A percentile compares a stretch with the other conserved stretches of the same genome.
phyloP scores from a whole-genome alignment of 2,113 vertebrate genomes.

The Puffinus mauretanicus region DNA sequence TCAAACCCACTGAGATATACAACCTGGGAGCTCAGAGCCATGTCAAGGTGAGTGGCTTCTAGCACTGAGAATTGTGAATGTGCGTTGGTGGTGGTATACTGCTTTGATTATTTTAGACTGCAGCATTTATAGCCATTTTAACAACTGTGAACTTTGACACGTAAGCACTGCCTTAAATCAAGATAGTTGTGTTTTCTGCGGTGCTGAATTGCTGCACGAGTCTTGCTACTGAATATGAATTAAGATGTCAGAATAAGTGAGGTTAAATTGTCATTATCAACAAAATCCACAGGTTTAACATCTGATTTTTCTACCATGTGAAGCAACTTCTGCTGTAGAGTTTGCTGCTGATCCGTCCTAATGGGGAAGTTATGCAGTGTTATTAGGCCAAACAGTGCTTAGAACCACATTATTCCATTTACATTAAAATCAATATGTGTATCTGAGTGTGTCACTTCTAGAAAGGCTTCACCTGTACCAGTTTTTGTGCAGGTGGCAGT shows the following conservation, averaged over 20 bases:
- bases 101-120: neutral
- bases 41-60: constrained; percentile 84
- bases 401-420: neutral
- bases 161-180: neutral
- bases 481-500: neutral
- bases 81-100: neutral
- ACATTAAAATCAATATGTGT: neutral
- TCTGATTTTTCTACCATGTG: neutral
- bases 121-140: neutral
- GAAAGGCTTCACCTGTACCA: accelerated
- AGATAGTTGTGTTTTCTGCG: neutral
- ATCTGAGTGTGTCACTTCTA: neutral
- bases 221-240: neutral
- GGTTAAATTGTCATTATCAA: neutral
- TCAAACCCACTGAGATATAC: constrained; percentile 94
- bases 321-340: neutral
- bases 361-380: neutral
- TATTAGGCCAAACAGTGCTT: neutral
- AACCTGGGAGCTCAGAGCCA: constrained; percentile 98
- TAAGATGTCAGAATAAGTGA: neutral
- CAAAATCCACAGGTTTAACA: neutral
- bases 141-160: neutral
- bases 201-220: neutral
- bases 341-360: neutral
- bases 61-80: neutral